Percentiles rank a stretch among this genome's conserved stretches.
Conservation (phyloP, 2,797 vertebrate species). For the Vireo griseus region DNA sequence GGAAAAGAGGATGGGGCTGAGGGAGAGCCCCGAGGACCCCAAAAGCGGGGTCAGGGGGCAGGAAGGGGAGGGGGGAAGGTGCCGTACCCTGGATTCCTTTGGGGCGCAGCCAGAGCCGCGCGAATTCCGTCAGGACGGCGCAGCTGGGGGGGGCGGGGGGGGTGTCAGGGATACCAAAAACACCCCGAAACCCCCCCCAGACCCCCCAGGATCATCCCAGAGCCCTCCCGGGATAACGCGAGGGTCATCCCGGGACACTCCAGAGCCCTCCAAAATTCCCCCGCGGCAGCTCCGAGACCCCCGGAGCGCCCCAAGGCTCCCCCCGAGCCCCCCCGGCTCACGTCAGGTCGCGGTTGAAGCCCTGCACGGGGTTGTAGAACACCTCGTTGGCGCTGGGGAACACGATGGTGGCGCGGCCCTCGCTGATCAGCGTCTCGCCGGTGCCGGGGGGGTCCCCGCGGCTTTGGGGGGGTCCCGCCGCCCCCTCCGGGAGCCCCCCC, state of each 20-base stretch:
- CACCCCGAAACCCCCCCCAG: background rate
- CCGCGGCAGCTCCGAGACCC: background rate
- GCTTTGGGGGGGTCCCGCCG: background rate
- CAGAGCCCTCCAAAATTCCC: too few species aligned
- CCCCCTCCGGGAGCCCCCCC: background rate
- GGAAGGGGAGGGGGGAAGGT: background rate
- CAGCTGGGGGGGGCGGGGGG: background rate
- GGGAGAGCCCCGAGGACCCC: background rate
- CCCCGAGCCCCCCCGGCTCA: slow-evolving; percentile 64
- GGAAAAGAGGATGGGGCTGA: background rate
- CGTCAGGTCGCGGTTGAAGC: slow-evolving; percentile 94
- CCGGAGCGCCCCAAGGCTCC: too few species aligned
- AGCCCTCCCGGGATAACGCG: too few species aligned
- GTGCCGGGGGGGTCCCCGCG: background rate
- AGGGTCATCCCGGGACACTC: too few species aligned
- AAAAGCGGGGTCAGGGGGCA: background rate
- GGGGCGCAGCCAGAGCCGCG: background rate
- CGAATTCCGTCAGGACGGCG: background rate
- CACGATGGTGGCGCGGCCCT: slow-evolving; percentile 84
- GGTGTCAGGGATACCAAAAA: background rate
- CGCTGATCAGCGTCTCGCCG: slow-evolving; percentile 79
- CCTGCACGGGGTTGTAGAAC: slow-evolving; percentile 95
- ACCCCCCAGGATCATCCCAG: background rate
- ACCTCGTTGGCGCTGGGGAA: slow-evolving; percentile 89
- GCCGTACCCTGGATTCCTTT: background rate